phyloP scores from a whole-genome alignment of 1,140 invertebrate genomes.

The Macrobrachium rosenbergii region DNA sequence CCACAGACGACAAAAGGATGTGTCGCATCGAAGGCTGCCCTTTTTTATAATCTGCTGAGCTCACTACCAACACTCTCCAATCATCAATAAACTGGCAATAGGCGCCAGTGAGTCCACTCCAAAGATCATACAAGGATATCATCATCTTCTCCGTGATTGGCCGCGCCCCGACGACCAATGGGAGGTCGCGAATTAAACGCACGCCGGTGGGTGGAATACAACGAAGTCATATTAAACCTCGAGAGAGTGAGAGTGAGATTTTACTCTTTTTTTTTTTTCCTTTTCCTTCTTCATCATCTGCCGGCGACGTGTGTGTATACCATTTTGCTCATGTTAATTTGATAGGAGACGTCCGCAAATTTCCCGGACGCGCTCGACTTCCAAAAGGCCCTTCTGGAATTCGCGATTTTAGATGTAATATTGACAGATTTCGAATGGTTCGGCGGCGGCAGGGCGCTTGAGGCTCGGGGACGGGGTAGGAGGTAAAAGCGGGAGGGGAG shows the following conservation, averaged over 20 bases:
- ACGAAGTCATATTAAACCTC: constrained; percentile 32
- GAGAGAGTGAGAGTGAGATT: background rate
- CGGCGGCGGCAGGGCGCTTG: background rate
- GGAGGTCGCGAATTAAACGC: constrained; percentile 28
- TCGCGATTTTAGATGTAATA: constrained; percentile 31
- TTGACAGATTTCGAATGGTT: background rate
- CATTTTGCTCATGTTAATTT: constrained; percentile 40
- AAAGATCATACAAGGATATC: constrained; percentile 48
- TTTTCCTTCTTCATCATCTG: background rate
- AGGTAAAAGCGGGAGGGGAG: background rate
- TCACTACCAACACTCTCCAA: constrained; percentile 39
- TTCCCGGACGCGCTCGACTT: constrained; percentile 7
- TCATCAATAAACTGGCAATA: constrained; percentile 36
- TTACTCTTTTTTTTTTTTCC: too few relatives aligned
- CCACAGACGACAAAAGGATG: too few relatives aligned
- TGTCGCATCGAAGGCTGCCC: too few relatives aligned
- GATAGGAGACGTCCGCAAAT: constrained; percentile 5
- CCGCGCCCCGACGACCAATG: constrained; percentile 26
- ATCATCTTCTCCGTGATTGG: constrained; percentile 44
- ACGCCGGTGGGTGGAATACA: background rate
- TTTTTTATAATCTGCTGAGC: constrained; percentile 6
- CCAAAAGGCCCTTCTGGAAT: constrained; percentile 7
- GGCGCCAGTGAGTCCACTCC: constrained; percentile 35
- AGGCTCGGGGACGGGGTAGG: background rate
- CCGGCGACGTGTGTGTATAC: background rate